A percentile compares a stretch with the other conserved stretches of the same genome.
Conservation (phyloP, 2,888 invertebrate species). For the Hypercompe scribonia region DNA sequence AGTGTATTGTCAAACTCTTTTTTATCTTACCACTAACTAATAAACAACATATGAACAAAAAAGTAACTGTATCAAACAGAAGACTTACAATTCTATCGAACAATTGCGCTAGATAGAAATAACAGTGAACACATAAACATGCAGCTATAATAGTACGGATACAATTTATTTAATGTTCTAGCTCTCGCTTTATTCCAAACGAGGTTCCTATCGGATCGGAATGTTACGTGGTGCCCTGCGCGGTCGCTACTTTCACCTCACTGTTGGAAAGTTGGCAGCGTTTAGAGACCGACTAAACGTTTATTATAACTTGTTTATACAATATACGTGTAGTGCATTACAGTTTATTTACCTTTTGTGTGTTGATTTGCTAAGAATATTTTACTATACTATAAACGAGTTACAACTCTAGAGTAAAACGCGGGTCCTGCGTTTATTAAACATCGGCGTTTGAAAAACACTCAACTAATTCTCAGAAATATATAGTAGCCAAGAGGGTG, state of each 20-base stretch:
- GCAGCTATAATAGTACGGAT: conserved; percentile 28
- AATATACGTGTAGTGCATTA: conserved; percentile 24
- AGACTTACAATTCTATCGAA: not conserved
- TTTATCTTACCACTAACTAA: not conserved
- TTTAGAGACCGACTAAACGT: conserved; percentile 76
- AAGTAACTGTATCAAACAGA: not conserved
- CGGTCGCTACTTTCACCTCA: conserved; percentile 81
- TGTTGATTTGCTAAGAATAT: not conserved
- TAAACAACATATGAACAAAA: not conserved
- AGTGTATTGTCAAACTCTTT: not conserved
- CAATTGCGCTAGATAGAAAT: conserved; percentile 16
- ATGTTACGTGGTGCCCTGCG: conserved; percentile 74
- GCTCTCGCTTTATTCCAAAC: conserved; percentile 63
- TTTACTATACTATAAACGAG: not conserved
- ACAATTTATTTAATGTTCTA: conserved; percentile 53
- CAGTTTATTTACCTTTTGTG: not conserved
- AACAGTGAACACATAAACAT: conserved; percentile 26
- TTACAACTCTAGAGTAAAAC: not conserved
- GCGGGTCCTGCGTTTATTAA: not conserved
- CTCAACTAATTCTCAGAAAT: not conserved
- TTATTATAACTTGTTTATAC: conserved; percentile 60
- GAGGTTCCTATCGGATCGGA: conserved; percentile 74
- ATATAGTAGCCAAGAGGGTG: not conserved
- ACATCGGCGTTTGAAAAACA: not conserved
- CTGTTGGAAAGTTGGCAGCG: conserved; percentile 81